Conservation (phyloP, 2,888 invertebrate genomes). For the Lithophane ornitopus region DNA sequence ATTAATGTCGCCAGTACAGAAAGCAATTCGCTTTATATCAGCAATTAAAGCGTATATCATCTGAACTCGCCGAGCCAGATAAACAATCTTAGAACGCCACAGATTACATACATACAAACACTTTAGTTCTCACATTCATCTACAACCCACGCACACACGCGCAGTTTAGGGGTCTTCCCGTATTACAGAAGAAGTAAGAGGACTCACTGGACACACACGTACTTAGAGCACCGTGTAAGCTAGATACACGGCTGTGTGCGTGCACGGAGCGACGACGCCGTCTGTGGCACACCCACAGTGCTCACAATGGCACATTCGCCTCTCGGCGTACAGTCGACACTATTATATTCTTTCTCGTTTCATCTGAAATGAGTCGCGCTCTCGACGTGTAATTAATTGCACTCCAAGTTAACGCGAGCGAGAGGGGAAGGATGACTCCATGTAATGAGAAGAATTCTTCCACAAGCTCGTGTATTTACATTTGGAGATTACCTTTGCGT, state of each 20-base stretch:
- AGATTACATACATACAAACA: slow-evolving; percentile 9
- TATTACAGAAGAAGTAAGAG: slow-evolving; percentile 2
- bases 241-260: slow-evolving; percentile 21
- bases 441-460: slow-evolving; percentile 57
- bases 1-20: slow-evolving; percentile 40
- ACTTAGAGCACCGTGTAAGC: background rate
- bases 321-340: slow-evolving; percentile 32
- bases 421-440: slow-evolving; percentile 57
- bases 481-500: slow-evolving; percentile 44
- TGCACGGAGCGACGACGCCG: background rate
- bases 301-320: slow-evolving; percentile 36
- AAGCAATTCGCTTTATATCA: slow-evolving; percentile 54
- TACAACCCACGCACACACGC: slow-evolving; percentile 9
- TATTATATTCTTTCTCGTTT: slow-evolving; percentile 65
- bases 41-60: slow-evolving; percentile 53
- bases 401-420: slow-evolving; percentile 58
- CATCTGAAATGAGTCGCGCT: slow-evolving; percentile 57
- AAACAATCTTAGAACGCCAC: slow-evolving; percentile 42
- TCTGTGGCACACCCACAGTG: background rate
- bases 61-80: slow-evolving; percentile 31
- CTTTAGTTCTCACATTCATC: slow-evolving; percentile 14
- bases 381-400: slow-evolving; percentile 65
- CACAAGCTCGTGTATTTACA: slow-evolving; percentile 57
- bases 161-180: background rate
- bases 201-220: background rate